A percentile compares a stretch with the other conserved stretches of the same genome.
Conservation (phyloP, 2,113 vertebrate species). For the Pseudonaja textilis region DNA sequence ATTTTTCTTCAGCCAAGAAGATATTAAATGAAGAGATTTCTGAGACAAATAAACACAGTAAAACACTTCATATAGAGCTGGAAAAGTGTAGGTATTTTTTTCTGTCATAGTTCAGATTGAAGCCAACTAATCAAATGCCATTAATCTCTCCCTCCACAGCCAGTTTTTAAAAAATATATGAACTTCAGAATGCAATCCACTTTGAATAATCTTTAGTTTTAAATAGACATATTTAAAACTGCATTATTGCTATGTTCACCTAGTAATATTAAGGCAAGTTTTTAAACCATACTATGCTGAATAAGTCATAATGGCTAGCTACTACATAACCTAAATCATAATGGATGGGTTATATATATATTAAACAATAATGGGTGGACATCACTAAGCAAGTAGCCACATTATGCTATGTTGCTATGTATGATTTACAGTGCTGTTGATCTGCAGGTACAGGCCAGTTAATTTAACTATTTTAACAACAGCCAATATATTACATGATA, state of each 20-base stretch:
- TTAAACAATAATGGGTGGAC: not conserved
- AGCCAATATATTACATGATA: not conserved
- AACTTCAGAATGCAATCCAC: not conserved
- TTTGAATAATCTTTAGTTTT: not conserved
- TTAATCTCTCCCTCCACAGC: not conserved
- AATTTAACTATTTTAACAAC: not conserved
- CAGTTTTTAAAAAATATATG: not conserved
- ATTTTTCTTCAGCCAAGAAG: constrained; percentile 14
- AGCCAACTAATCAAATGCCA: not conserved
- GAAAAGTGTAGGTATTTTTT: constrained; percentile 12
- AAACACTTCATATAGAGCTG: constrained; percentile 14
- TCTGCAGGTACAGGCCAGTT: not conserved
- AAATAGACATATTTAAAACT: not conserved
- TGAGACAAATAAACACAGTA: constrained; percentile 12
- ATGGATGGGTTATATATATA: not conserved
- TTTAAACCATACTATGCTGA: not conserved
- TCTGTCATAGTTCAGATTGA: not conserved
- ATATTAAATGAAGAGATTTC: constrained; percentile 6
- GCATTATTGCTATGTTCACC: not conserved
- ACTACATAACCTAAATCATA: not conserved
- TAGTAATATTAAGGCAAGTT: not conserved
- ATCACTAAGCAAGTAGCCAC: not conserved
- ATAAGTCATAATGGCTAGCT: not conserved
- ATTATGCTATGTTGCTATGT: not conserved
- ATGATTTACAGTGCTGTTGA: not conserved